Evolutionary conservation across 2,797 vertebrate genomes (phyloP), one percentile per base, ranked within the genome.

Genomic region (Eulemur coronatus): DNA sequence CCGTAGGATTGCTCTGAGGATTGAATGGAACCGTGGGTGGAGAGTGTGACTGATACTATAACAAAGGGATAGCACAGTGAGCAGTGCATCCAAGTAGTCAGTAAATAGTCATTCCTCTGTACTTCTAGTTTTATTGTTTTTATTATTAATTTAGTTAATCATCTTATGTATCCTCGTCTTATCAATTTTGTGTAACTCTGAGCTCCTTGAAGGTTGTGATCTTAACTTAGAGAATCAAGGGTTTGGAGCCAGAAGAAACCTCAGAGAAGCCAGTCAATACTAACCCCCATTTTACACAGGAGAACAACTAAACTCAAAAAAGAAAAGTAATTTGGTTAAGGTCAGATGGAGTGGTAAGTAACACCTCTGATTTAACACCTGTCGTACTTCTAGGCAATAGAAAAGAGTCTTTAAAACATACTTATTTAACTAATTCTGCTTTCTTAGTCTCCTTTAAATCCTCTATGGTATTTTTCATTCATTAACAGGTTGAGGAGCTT

Each of bases 301-400:
- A 43, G 26, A 43, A 33, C 22, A 61, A 14, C 30, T 30, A 70
- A 72, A 72, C 33, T 67, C 20, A 57, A 52, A 20, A 35, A 41
- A 84, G 38, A 11, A 2, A 95, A 93, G 84, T 57, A 41, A 46
- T 35, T 94, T 93, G 35, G 48, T 43, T 59, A 48, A 57, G 48
- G 48, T 96, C 10, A 0, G n/a, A 4, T 28, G 89, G 30, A 85
- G 57, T 70, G 50, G 33, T 73, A 55, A 80, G 38, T 55, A 70
- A 52, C 4, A n/a, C 12, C 63, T 92, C 33, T 61, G 14, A n/a
- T 41, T 0, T 84, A 59, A 67, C 4, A 35, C 7, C 43, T 20
- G 17, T 30, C 11, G 5, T 43, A 4, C 22, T 57, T 80, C 72
- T 70, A 70, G 48, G n/a, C 8, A 6, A 1, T 38, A 30, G 50